A percentile compares a stretch with the other conserved stretches of the same genome.
These are phyloP conservation scores for Chymomyza amoena DNA, from an alignment of 2,888 invertebrate genomes.

Conservation along the genomic window DNA sequence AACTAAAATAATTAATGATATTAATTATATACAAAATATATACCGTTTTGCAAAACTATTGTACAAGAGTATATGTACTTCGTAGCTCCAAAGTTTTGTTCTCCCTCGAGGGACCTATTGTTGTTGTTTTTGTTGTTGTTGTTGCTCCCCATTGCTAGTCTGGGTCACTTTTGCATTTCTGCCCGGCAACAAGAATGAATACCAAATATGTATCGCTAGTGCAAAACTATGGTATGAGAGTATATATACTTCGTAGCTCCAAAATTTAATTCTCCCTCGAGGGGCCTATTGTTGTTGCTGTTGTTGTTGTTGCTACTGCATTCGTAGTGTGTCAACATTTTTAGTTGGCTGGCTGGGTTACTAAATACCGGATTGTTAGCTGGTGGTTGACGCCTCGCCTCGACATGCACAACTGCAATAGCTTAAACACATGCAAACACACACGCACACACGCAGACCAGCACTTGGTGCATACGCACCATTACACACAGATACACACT, in stretches of 20 bases:
- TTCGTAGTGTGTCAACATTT: constrained; percentile 66
- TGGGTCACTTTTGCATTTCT: too few species aligned
- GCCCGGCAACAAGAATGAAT: too few species aligned
- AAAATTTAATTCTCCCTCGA: constrained; percentile 4
- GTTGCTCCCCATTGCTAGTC: too few species aligned
- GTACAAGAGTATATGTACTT: background rate
- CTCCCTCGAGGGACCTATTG: constrained; percentile 9
- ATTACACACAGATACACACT: background rate
- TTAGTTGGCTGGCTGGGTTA: constrained; percentile 33
- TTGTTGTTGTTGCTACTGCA: constrained; percentile 25
- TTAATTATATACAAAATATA: too few species aligned
- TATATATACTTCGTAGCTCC: background rate
- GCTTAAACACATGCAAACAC: background rate
- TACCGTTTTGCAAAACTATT: too few species aligned
- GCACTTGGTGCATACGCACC: background rate
- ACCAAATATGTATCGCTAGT: too few species aligned
- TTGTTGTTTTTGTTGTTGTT: constrained; percentile 8
- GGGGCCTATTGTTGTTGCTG: constrained; percentile 5
- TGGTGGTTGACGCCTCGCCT: constrained; percentile 64
- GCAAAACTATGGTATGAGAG: too few species aligned
- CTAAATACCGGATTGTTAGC: constrained; percentile 26
- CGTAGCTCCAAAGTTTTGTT: constrained; percentile 3
- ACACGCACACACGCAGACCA: background rate
- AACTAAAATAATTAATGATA: too few species aligned
- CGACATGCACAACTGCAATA: background rate